A percentile compares a stretch with the other conserved stretches of the same genome.
These are phyloP conservation scores for Dromococcyx pavoninus DNA, from an alignment of 2,797 vertebrate species.

Conservation along the genomic window DNA sequence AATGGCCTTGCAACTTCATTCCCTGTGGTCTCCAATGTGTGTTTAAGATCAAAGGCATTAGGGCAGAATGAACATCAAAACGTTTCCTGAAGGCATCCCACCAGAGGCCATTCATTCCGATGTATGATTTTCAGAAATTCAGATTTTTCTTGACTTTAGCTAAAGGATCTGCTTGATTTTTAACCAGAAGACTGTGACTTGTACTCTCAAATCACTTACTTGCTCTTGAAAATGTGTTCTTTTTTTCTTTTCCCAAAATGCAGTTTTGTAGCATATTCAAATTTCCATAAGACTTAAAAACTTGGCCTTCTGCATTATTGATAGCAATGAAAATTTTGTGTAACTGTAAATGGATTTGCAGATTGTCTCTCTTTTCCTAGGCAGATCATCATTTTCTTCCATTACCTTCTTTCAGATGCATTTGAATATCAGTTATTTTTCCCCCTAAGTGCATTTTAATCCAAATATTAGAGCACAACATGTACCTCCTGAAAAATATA, in stretches of 20 bases:
- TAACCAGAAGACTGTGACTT: fast-evolving
- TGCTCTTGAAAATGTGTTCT: not conserved
- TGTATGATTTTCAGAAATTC: not conserved
- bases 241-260: not conserved
- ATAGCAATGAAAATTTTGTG: not conserved
- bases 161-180: not conserved
- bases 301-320: not conserved
- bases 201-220: not conserved
- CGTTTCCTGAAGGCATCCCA: not conserved
- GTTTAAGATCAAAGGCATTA: not conserved
- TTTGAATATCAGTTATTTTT: not conserved
- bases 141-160: not conserved
- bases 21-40: fast-evolving
- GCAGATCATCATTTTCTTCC: not conserved
- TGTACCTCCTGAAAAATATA: fast-evolving
- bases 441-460: not conserved
- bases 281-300: not conserved
- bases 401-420: not conserved
- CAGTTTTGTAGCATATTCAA: not conserved
- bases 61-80: not conserved
- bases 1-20: not conserved
- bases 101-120: not conserved
- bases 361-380: not conserved
- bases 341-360: not conserved
- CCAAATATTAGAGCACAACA: not conserved